These are phyloP conservation scores for Caerostris extrusa DNA, from an alignment of 1,140 invertebrate genomes.

Conservation along the genomic window DNA sequence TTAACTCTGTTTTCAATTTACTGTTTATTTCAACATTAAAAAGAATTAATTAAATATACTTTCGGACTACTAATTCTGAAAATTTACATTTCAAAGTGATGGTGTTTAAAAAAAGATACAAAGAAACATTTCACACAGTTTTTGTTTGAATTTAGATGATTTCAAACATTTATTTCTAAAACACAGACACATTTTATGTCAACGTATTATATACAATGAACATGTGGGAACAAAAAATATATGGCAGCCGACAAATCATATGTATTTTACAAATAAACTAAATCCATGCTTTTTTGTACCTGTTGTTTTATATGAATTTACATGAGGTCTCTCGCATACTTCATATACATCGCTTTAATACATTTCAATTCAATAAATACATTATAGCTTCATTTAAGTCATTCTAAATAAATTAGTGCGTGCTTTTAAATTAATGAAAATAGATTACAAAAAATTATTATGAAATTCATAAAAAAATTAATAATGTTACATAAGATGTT, in stretches of 20 bases:
- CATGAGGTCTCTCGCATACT: neutral
- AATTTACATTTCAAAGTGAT: too few species aligned
- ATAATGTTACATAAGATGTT: too few species aligned
- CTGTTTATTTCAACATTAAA: too few species aligned
- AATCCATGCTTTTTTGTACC: neutral
- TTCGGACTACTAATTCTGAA: too few species aligned
- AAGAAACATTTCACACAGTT: neutral
- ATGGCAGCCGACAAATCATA: constrained; percentile 17
- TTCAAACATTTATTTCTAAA: constrained; percentile 76
- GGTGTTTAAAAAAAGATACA: neutral
- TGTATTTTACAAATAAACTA: constrained; percentile 2
- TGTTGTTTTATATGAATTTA: neutral
- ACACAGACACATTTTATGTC: constrained; percentile 73
- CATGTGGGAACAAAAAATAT: constrained; percentile 49
- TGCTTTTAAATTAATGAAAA: too few species aligned
- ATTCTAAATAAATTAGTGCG: neutral
- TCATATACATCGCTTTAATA: neutral
- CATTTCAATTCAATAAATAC: neutral
- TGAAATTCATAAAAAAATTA: too few species aligned
- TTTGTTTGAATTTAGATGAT: constrained; percentile 44
- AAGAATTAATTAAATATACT: too few species aligned
- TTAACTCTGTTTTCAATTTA: too few species aligned
- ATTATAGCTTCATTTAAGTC: neutral
- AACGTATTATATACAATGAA: constrained; percentile 74
- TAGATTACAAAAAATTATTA: too few species aligned